Base-by-base conservation (phyloP, 2,113 vertebrate species). In the Oreochromis aureus region DNA sequence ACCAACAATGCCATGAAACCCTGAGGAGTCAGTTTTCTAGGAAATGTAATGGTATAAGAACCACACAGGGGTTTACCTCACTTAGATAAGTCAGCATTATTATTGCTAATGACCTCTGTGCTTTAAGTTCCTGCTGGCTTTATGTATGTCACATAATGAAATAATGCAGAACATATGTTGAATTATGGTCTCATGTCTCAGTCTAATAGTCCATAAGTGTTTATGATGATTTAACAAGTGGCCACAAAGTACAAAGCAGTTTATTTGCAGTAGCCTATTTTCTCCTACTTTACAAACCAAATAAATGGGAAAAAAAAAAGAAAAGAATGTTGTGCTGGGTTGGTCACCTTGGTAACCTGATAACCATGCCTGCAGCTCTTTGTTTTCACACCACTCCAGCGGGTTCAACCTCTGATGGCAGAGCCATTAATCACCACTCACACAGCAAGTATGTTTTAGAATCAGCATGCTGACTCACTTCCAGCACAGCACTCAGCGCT, bases 341-440 rank as follows among this genome's bases (percentile, higher is more conserved):
- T 87, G 63, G 94, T 95, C 94, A 63, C 94, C 90, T 41, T 81
- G 91, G 95, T 73, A 91, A 94, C 92, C 83, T 19, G 19, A 91
- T 93, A 71, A 78, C 94, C 89, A 91, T 93, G 90, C 78, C 89
- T 39, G 41, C 86, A 24, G 39, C 54, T 46, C 89, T 93, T 94
- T 93, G 84, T 93, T 93, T 90, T 92, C 78, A 82, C 41, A 80
- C 41, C 41, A 19, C 88, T 88, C 48, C 24, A 24, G 66, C 5
- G 6, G 79, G 81, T 92, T 89, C 54, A 88, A 90, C 79, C 78
- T 85, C 81, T n/a, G 22, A 58, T 69, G 76, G 44, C 8, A 12
- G 71, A 3, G 12, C 61, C 61, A 86, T 92, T 94, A 89, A 87
- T 94, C 93, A 91, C 82, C 82, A 34, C 89, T 90, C 84, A 16